Evolutionary conservation across 2,797 vertebrate genomes (phyloP).

Genomic region (Coregonus suidteri): DNA sequence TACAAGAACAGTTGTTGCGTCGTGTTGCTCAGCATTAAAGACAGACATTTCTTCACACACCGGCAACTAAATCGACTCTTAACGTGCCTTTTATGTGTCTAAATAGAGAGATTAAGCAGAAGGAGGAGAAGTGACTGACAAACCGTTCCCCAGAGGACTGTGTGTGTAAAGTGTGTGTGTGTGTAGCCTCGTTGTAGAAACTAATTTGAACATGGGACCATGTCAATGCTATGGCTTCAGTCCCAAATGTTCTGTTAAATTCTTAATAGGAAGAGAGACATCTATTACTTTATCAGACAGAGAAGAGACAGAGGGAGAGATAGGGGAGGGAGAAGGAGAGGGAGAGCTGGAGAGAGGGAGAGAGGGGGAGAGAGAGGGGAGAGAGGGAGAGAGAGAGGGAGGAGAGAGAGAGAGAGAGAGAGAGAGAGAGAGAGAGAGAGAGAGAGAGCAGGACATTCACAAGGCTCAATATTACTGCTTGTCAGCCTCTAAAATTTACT

Average conservation of each 20-base stretch:
- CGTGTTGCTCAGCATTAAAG: background rate
- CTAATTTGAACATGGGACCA: conserved; percentile 39
- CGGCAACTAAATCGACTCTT: background rate
- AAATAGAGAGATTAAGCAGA: background rate
- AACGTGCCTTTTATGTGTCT: background rate
- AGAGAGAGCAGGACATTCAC: background rate
- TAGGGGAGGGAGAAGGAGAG: background rate
- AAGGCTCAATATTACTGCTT: background rate
- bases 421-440: background rate
- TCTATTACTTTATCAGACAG: conserved; percentile 22
- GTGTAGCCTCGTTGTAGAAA: conserved; percentile 41
- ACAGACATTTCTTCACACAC: background rate
- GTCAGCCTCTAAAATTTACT: background rate
- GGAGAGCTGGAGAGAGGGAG: background rate
- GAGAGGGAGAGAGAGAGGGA: background rate
- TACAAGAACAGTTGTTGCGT: background rate
- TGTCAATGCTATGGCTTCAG: conserved; percentile 59
- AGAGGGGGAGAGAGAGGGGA: background rate
- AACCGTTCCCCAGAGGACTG: conserved; percentile 40
- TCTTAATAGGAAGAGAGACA: conserved; percentile 47
- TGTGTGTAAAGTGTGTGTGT: background rate
- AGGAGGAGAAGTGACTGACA: conserved; percentile 23
- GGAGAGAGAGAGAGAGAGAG: background rate
- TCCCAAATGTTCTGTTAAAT: conserved; percentile 50
- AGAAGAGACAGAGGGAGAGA: background rate